A percentile compares a stretch with the other conserved stretches of the same genome.
Conservation (phyloP, 1,140 invertebrate species). For the Triops longicaudatus region DNA sequence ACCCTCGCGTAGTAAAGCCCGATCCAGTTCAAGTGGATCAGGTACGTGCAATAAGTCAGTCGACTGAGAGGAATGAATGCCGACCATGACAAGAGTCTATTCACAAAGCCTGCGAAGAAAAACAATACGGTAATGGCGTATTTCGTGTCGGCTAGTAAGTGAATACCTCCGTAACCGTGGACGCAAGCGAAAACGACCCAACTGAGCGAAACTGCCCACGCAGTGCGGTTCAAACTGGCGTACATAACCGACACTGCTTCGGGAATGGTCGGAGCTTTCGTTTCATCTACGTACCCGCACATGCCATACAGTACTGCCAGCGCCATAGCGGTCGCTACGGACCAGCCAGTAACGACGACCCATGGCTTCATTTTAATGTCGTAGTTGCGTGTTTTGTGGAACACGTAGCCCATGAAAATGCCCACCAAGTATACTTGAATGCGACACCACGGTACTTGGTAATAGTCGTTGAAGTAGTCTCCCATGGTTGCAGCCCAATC, state of each 20-base stretch:
- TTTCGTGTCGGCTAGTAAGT: background rate
- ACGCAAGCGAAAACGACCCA: background rate
- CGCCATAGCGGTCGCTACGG: background rate
- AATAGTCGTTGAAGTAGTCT: no score
- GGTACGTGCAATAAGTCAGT: slow-evolving; percentile 81
- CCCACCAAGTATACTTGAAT: slow-evolving; percentile 26
- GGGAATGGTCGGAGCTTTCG: background rate
- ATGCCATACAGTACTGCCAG: background rate
- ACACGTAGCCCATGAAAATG: background rate
- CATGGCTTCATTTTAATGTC: background rate
- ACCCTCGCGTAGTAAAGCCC: background rate
- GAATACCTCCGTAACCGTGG: slow-evolving; percentile 10
- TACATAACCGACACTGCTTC: background rate
- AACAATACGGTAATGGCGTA: background rate
- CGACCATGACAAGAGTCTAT: slow-evolving; percentile 64
- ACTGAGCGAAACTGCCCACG: background rate
- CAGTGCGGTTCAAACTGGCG: background rate
- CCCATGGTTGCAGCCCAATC: no score
- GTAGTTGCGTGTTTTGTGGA: background rate
- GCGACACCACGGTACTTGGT: background rate
- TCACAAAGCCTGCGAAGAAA: slow-evolving; percentile 49
- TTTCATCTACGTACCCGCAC: background rate
- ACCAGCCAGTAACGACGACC: background rate
- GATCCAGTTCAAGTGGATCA: slow-evolving; percentile 78
- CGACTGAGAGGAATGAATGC: slow-evolving; percentile 71